phyloP scores from a whole-genome alignment of 2,113 vertebrate genomes.

The Melospiza georgiana region DNA sequence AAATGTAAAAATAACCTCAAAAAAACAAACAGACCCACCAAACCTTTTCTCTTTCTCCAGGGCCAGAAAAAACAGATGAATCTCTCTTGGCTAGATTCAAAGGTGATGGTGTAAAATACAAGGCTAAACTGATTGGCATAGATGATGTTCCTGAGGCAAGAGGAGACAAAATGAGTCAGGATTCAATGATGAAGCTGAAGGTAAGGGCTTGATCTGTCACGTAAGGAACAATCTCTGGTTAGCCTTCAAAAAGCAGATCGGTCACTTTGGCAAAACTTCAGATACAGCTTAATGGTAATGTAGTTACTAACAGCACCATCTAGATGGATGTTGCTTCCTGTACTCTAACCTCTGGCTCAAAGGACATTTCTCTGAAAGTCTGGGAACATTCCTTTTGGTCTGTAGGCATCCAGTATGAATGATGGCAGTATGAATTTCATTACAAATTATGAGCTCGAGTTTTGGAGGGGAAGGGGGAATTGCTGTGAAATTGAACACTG shows the following conservation, averaged over 20 bases:
- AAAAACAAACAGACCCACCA: not conserved
- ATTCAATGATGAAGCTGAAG: conserved; percentile 99
- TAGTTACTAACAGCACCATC: not conserved
- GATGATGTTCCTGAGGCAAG: conserved; percentile 91
- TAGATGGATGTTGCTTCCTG: not conserved
- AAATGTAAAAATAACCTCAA: not conserved
- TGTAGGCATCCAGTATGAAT: not conserved
- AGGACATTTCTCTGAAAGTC: not conserved
- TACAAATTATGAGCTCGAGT: not conserved
- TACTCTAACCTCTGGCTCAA: not conserved
- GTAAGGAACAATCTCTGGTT: not conserved
- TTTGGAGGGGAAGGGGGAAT: not conserved
- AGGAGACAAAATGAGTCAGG: conserved; percentile 98
- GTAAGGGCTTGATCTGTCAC: conserved; percentile 63
- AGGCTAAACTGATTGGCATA: conserved; percentile 93
- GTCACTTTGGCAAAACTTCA: not conserved
- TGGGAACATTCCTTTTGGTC: not conserved
- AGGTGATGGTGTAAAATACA: conserved; percentile 93
- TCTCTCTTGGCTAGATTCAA: conserved; percentile 91
- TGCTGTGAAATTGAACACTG: not conserved
- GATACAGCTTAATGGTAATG: not conserved
- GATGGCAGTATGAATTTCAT: not conserved
- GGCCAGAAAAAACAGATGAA: conserved; percentile 90
- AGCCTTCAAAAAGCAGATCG: not conserved
- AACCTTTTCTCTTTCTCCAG: conserved; percentile 59